Base-by-base conservation (phyloP, 1,140 invertebrate genomes). In the Leguminivora glycinivorella region DNA sequence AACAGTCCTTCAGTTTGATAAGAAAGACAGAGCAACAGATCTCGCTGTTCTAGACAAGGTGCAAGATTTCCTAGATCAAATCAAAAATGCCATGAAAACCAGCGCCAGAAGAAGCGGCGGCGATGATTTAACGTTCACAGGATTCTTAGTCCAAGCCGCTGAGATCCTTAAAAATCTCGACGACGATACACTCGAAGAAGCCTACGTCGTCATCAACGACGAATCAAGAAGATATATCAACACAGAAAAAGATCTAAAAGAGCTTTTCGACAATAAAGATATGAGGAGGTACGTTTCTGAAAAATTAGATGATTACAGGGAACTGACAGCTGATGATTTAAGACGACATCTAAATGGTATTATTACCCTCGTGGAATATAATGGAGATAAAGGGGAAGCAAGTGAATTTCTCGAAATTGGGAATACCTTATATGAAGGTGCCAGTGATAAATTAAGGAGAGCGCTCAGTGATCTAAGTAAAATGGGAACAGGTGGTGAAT, bases 1-100 rank as follows among this genome's bases (percentile, higher is more conserved):
- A 70, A 86, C 86, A 5, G 77, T 82, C 0, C 47, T 88, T 3
- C 78, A 85, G 69, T 88, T 88, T n/a, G 73, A 83, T 34, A 74
- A 81, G 12, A 68, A 81, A 19, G 68, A 81, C 17, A 69, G 69
- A 6, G 10, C 19, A 9, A 38, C 40, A 6, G 78, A 83, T n/a
- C 38, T 81, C 19, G 52, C 69, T 5, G 67, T 85, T n/a, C 68
- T 88, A 34, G 68, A 84, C 17, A 83, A 79, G n/a, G 71, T 84
- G 1, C 75, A 84, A 66, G 68, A 72, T 6, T 76, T 84, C 26
- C 71, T 88, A 0, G 40, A 60, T 5, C 77, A 82, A 70, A 72
- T 85, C 6, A 80, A 75, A 76, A 72, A 56, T 19, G 75, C 74
- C 4, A 63, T 78, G 6, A 56, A 67, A 7, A 14, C 56, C 10